These are phyloP conservation scores for Hyperoplus immaculatus DNA, from an alignment of 2,797 vertebrate genomes.

Conservation along the genomic window DNA sequence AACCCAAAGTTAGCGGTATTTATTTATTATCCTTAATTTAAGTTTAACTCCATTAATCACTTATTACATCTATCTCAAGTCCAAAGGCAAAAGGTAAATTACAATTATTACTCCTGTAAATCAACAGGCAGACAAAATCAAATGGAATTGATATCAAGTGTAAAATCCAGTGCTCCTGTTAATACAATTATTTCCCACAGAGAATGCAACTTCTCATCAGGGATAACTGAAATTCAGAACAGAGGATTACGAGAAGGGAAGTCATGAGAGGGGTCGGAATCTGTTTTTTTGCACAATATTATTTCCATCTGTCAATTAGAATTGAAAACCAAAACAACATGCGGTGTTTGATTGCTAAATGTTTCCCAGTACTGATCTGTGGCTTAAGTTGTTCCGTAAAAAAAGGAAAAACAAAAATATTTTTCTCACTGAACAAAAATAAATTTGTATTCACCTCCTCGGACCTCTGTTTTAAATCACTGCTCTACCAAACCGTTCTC, in stretches of 20 bases:
- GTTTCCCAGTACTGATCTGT: not conserved
- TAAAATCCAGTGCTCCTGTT: slow-evolving; percentile 1
- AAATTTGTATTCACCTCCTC: not conserved
- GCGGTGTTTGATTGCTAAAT: not conserved
- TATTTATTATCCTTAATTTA: not conserved
- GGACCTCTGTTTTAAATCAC: not conserved
- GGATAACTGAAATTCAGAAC: slow-evolving; percentile 13
- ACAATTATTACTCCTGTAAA: slow-evolving; percentile 1
- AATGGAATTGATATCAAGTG: slow-evolving; percentile 25
- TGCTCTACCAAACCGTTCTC: not conserved
- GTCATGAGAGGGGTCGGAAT: not conserved
- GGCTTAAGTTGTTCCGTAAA: not conserved
- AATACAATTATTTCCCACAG: not conserved
- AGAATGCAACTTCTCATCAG: slow-evolving; percentile 13
- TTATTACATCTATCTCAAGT: not conserved
- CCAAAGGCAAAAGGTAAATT: not conserved
- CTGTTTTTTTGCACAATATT: not conserved
- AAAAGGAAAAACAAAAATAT: not conserved
- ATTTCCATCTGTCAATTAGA: slow-evolving; percentile 2
- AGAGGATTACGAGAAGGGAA: slow-evolving; percentile 3
- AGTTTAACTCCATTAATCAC: not conserved
- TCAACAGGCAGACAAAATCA: slow-evolving; percentile 25
- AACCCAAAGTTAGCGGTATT: not conserved
- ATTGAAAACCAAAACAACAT: no score
- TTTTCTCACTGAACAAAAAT: not conserved